These are phyloP conservation scores for Arothron firmamentum DNA, from an alignment of 2,113 vertebrate genomes.

Conservation along the genomic window DNA sequence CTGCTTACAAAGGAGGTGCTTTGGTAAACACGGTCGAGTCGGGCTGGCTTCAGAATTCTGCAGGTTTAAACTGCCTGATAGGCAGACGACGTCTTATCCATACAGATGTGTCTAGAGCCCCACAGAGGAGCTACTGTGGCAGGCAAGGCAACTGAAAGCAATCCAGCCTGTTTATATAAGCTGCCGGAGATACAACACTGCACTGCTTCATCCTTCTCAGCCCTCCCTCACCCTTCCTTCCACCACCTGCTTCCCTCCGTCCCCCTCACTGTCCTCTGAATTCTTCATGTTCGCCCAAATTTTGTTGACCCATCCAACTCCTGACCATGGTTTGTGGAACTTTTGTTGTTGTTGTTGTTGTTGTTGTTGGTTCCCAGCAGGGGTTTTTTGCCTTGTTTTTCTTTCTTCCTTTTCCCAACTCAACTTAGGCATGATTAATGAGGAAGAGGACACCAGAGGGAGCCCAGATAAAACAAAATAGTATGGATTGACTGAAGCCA, in stretches of 20 bases:
- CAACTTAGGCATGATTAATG: slow-evolving; percentile 55
- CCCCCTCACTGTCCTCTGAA: slow-evolving; percentile 10
- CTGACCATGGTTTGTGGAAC: slow-evolving; percentile 34
- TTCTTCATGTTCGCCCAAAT: slow-evolving; percentile 43
- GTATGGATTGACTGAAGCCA: slow-evolving; percentile 42
- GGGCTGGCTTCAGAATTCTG: slow-evolving; percentile 22
- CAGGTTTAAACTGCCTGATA: slow-evolving; percentile 41
- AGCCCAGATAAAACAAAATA: slow-evolving; percentile 63
- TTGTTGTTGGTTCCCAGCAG: slow-evolving; percentile 50
- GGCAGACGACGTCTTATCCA: slow-evolving; percentile 24
- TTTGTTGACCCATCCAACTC: slow-evolving; percentile 42
- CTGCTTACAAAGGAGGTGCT: slow-evolving; percentile 14
- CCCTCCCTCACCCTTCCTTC: slow-evolving; percentile 30
- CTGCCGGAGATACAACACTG: slow-evolving; percentile 55
- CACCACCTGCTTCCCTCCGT: slow-evolving; percentile 50
- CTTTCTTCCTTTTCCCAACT: slow-evolving; percentile 20
- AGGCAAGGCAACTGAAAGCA: slow-evolving; percentile 42
- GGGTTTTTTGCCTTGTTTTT: slow-evolving; percentile 39
- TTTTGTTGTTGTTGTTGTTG: slow-evolving; percentile 35
- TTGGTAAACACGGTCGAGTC: no score
- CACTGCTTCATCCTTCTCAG: slow-evolving; percentile 54
- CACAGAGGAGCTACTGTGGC: slow-evolving; percentile 54
- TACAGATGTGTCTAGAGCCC: slow-evolving; percentile 41
- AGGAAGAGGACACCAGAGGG: slow-evolving; percentile 63
- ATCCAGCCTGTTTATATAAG: slow-evolving; percentile 44